These are phyloP conservation scores for Automeris io DNA, from an alignment of 2,888 invertebrate genomes.

Conservation along the genomic window DNA sequence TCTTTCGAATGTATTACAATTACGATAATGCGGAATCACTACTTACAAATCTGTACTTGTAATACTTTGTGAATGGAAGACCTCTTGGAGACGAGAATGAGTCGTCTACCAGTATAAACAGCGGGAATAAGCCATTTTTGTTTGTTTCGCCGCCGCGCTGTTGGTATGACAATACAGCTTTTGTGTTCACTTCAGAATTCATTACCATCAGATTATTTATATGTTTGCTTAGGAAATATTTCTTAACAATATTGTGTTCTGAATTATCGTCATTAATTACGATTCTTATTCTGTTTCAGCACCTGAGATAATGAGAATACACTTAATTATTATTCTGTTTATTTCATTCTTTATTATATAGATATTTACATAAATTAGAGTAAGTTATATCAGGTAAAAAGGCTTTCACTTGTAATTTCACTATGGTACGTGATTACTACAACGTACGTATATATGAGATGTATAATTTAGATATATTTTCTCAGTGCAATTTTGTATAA, in stretches of 20 bases:
- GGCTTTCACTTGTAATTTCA: too few relatives aligned
- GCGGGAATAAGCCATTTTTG: slow-evolving; percentile 47
- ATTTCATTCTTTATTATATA: too few relatives aligned
- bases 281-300: not conserved
- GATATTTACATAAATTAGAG: too few relatives aligned
- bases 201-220: slow-evolving; percentile 51
- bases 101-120: slow-evolving; percentile 15
- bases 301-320: not conserved
- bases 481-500: too few relatives aligned
- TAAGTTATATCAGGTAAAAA: too few relatives aligned
- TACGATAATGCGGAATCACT: too few relatives aligned
- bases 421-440: too few relatives aligned
- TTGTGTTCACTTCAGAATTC: slow-evolving; percentile 53
- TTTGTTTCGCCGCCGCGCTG: slow-evolving; percentile 46
- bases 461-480: too few relatives aligned
- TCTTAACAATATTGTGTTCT: slow-evolving; percentile 11
- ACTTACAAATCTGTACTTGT: too few relatives aligned
- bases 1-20: too few relatives aligned
- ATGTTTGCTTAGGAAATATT: slow-evolving; percentile 23
- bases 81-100: slow-evolving; percentile 24
- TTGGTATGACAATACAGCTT: slow-evolving; percentile 44
- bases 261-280: not conserved
- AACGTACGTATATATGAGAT: too few relatives aligned
- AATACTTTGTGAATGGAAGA: slow-evolving; percentile 26
- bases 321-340: too few relatives aligned